Evolutionary conservation across 2,888 invertebrate genomes (phyloP), one percentile per base, ranked within the genome.

Genomic region (Aleiodes leptofemur): DNA sequence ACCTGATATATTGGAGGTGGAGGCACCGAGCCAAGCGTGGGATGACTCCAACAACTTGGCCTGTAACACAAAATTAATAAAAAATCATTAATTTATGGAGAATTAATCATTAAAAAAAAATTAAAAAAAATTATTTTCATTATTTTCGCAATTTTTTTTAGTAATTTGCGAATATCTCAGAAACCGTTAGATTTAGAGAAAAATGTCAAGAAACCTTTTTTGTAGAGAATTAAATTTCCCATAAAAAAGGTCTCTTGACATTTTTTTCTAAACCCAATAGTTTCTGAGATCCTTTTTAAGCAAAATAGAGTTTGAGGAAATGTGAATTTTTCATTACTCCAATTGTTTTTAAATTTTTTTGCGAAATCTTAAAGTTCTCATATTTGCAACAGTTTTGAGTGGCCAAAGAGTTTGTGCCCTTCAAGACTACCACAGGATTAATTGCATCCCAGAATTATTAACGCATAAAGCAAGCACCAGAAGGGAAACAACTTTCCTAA

Each of bases 31-130:
- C 97, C 97, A 97, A 89, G 96, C 95, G 90, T 97, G 96, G 82
- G 96, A 96, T 83, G 95, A 96, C 90, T 97, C 97, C 91, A 97
- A 92, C 91, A 97, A 93, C 92, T 97, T 96, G 86, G 97, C 97
- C 97, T 97, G 94, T 81, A 93, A 94, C 89, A 91, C 87, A 90
- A 84, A 89, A 87, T 85, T 83, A 53, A 71, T 48, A 71, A 74
- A 57, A 14, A n/a, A 14, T n/a, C 8, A 4, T 74, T 6, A 7
- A 14, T 55, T 4, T 55, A 59, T 51, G 61, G 38, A 11, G 31
- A 13, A 31, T 50, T 23, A 23, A 23, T 16, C n/a, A n/a, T n/a
- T n/a, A n/a, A n/a, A n/a, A n/a, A n/a, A n/a, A n/a, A n/a, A n/a
- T n/a, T n/a, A n/a, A n/a, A n/a, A n/a, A 13, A 55, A n/a, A 38